Conservation (phyloP, 2,113 vertebrate genomes). For the Boleophthalmus pectinirostris region DNA sequence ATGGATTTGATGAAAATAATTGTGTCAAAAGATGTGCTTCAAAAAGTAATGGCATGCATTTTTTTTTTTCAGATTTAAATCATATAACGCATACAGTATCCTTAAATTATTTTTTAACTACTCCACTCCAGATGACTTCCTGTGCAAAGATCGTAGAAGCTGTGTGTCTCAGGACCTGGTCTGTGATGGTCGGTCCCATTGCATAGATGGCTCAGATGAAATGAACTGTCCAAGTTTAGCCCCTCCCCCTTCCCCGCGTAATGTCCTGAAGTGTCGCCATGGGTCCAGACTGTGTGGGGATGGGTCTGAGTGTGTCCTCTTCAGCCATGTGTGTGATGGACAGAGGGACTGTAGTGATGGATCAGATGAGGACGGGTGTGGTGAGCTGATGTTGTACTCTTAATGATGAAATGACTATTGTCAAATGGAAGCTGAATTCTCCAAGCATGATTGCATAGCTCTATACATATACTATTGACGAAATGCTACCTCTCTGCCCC, state of each 20-base stretch:
- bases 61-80: neutral
- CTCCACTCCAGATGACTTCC: constrained; percentile 65
- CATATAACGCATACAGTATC: neutral
- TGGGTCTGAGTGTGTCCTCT: constrained; percentile 71
- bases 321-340: constrained; percentile 81
- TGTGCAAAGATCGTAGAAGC: constrained; percentile 64
- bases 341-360: constrained; percentile 82
- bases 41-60: constrained; percentile 60
- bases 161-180: constrained; percentile 69
- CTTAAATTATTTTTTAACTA: neutral
- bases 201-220: constrained; percentile 84
- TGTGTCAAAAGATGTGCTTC: constrained; percentile 68
- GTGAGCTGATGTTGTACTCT: neutral
- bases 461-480: no score
- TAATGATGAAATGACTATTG: no score
- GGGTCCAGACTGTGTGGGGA: constrained; percentile 71
- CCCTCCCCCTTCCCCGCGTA: neutral
- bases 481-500: no score
- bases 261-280: constrained; percentile 54
- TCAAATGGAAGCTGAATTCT: neutral
- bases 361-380: constrained; percentile 74
- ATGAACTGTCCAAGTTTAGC: constrained; percentile 52
- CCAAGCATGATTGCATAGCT: no score
- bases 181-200: constrained; percentile 84
- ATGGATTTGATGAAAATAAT: constrained; percentile 78